Evolutionary conservation across 2,888 invertebrate genomes (phyloP).

Genomic region (Tenthredo scrophulariae): DNA sequence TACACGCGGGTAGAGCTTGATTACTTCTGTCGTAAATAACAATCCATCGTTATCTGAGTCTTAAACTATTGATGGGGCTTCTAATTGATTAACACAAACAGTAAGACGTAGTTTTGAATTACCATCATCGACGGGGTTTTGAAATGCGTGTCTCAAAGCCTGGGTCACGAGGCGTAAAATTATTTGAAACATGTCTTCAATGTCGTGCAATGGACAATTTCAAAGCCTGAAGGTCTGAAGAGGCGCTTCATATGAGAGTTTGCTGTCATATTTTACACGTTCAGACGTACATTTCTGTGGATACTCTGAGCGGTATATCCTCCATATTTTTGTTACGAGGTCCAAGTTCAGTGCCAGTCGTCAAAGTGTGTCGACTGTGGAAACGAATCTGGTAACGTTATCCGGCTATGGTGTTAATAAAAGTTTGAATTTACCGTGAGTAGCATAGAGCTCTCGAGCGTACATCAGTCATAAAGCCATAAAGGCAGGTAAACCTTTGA

Average conservation of each 20-base stretch:
- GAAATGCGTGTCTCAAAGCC: neutral
- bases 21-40: neutral
- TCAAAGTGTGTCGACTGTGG: neutral
- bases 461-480: neutral
- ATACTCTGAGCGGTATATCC: neutral
- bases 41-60: neutral
- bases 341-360: neutral
- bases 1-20: neutral
- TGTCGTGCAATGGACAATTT: neutral
- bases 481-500: constrained; percentile 8
- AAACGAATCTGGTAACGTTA: neutral
- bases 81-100: neutral
- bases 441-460: neutral
- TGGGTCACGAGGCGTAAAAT: neutral
- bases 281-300: neutral
- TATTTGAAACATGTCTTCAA: neutral
- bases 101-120: neutral
- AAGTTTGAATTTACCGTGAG: constrained; percentile 17
- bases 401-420: neutral
- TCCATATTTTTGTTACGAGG: neutral
- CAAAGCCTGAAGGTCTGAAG: neutral
- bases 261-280: neutral
- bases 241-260: neutral
- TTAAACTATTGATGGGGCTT: neutral
- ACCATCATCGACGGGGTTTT: too few relatives aligned